A percentile compares a stretch with the other conserved stretches of the same genome.
Conservation (phyloP, 2,888 invertebrate genomes). For the Apomyelois bistriatella region DNA sequence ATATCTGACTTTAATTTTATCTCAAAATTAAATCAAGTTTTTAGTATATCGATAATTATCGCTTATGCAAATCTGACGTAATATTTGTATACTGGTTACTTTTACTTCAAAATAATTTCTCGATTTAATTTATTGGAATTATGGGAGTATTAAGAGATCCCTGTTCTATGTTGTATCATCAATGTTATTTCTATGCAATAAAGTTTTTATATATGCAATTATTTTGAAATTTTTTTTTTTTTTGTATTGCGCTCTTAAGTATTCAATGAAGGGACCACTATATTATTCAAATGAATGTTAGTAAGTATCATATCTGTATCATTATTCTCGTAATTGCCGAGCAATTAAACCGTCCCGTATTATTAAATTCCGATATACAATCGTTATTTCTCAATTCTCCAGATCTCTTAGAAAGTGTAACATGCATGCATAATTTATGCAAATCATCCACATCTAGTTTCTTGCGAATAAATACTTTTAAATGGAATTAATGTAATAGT, state of each 20-base stretch:
- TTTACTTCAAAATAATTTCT: background rate
- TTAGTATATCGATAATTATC: background rate
- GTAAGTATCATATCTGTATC: background rate
- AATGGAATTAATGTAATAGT: slow-evolving; percentile 23
- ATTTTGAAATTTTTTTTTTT: too few species aligned
- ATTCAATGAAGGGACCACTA: too few species aligned
- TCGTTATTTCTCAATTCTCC: background rate
- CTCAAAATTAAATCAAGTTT: background rate
- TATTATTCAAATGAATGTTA: too few species aligned
- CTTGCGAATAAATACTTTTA: slow-evolving; percentile 8
- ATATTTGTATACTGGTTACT: background rate
- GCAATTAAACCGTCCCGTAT: background rate
- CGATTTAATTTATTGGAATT: background rate
- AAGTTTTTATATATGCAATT: too few species aligned
- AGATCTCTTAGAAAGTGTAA: slow-evolving; percentile 10
- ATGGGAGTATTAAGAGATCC: too few species aligned
- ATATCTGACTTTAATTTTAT: background rate
- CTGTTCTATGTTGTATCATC: too few species aligned
- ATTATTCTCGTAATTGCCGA: background rate
- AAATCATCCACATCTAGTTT: background rate
- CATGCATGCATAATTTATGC: slow-evolving; percentile 8
- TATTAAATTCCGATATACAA: slow-evolving; percentile 2
- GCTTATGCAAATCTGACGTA: background rate
- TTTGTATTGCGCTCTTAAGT: too few species aligned
- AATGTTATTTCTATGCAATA: too few species aligned